Evolutionary conservation across 1,140 invertebrate genomes (phyloP).

Genomic region (Musca domestica): DNA sequence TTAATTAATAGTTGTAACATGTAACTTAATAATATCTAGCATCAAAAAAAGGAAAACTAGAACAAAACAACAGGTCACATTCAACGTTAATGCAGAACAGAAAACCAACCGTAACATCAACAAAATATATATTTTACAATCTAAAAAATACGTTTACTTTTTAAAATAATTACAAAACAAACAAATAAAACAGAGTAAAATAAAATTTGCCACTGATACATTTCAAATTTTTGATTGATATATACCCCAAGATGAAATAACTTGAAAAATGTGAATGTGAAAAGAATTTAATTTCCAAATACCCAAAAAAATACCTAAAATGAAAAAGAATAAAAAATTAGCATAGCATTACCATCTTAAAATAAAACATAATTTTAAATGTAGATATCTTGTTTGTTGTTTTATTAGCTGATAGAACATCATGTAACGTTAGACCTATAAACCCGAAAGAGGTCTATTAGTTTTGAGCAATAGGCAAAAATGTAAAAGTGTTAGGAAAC

Average conservation of each 20-base stretch:
- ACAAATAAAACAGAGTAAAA: neutral
- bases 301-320: neutral
- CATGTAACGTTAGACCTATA: too few relatives aligned
- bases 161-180: conserved; percentile 11
- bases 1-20: conserved; percentile 37
- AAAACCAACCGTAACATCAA: conserved; percentile 4
- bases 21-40: conserved; percentile 13
- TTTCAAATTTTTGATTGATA: neutral
- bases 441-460: too few relatives aligned
- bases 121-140: conserved; percentile 14
- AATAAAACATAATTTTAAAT: conserved; percentile 31
- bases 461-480: too few relatives aligned
- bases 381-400: neutral
- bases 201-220: neutral
- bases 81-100: conserved; percentile 9
- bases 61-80: neutral
- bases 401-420: neutral
- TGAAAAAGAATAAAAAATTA: neutral
- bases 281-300: too few relatives aligned
- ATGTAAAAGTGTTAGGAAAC: too few relatives aligned
- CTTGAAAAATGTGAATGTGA: neutral
- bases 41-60: conserved; percentile 8
- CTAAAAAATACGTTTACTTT: conserved; percentile 8
- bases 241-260: too few relatives aligned
- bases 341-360: conserved; percentile 25